Conservation (phyloP, 37 sponge, comb jelly and placozoan species). For the Tethya wilhelma region DNA sequence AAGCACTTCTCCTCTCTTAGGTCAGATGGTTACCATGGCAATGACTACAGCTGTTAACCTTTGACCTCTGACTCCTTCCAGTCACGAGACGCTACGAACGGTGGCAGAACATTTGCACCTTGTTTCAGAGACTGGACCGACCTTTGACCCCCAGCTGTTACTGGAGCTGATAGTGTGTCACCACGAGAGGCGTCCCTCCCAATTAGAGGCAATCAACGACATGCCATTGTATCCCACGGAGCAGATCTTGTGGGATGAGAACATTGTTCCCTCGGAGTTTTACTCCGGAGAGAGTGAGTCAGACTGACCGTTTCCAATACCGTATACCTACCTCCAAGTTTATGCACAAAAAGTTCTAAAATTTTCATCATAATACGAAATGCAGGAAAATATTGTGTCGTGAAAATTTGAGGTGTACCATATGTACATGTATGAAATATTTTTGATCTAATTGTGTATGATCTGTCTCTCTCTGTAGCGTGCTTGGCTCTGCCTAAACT, state of each 20-base stretch:
- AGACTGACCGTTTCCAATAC: background rate
- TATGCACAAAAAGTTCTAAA: background rate
- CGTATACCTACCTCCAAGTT: background rate
- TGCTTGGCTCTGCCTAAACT: conserved; percentile 98
- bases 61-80: conserved; percentile 8
- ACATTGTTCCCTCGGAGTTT: conserved; percentile 94
- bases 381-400: background rate
- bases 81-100: conserved; percentile 69
- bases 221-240: conserved; percentile 98
- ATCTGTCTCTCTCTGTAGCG: conserved; percentile 42
- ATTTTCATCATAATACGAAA: too few relatives aligned
- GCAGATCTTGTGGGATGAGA: conserved; percentile 90
- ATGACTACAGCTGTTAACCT: background rate
- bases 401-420: background rate
- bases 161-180: conserved; percentile 79
- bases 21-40: conserved; percentile 14
- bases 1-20: conserved; percentile 74
- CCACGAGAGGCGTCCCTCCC: conserved; percentile 87
- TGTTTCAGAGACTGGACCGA: conserved; percentile 19
- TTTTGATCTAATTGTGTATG: too few relatives aligned
- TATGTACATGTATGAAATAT: too few relatives aligned
- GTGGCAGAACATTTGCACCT: conserved; percentile 81
- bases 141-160: conserved; percentile 20
- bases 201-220: conserved; percentile 88
- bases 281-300: conserved; percentile 80